These are phyloP conservation scores for Otis tarda DNA, from an alignment of 2,113 vertebrate genomes.

Conservation along the genomic window DNA sequence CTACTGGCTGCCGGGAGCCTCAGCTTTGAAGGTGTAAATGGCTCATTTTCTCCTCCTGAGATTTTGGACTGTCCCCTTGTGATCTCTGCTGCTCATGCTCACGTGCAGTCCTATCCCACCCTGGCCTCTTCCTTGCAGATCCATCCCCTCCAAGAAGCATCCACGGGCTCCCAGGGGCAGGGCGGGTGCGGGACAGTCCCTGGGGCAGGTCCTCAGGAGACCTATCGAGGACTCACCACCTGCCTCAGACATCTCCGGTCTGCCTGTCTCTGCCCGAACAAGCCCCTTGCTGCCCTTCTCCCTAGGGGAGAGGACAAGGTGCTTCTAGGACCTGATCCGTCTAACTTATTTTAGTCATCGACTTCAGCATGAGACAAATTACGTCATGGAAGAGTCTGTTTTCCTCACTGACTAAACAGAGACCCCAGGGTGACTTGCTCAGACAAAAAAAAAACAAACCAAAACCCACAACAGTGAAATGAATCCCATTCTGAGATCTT, in stretches of 20 bases:
- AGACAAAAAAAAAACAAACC: background rate
- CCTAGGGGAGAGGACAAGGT: background rate
- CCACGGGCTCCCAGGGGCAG: background rate
- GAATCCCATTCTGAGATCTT: background rate
- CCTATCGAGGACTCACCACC: accelerated
- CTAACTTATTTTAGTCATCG: background rate
- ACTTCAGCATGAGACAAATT: background rate
- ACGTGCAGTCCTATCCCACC: background rate
- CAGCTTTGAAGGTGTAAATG: accelerated
- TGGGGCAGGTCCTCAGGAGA: background rate
- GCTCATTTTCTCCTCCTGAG: background rate
- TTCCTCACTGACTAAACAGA: conserved; percentile 17
- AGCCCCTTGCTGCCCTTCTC: background rate
- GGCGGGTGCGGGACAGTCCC: background rate
- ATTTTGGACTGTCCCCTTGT: background rate
- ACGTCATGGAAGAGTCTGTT: background rate
- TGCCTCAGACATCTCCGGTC: background rate
- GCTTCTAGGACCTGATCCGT: background rate
- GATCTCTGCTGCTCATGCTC: background rate
- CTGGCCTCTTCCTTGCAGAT: background rate
- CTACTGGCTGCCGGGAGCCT: accelerated
- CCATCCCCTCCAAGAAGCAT: background rate
- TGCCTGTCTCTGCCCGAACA: background rate
- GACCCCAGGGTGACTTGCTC: background rate
- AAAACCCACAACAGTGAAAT: background rate